These are phyloP conservation scores for Pectinophora gossypiella DNA, from an alignment of 1,140 invertebrate species.

Conservation along the genomic window DNA sequence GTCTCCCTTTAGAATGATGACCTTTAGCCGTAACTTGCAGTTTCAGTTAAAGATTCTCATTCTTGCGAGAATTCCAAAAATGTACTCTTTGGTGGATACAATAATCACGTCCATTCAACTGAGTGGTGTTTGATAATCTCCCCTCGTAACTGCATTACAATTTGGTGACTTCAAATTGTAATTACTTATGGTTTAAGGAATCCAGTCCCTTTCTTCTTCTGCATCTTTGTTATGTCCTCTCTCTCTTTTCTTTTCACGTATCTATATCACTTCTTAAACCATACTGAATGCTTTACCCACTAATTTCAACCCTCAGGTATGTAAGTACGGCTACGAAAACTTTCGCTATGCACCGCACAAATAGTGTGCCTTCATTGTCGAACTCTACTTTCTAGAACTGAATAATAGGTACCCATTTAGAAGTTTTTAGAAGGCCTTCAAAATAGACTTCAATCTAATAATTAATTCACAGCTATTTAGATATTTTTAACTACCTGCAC, in stretches of 20 bases:
- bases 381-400: too few species aligned
- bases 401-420: too few species aligned
- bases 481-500: too few species aligned
- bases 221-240: slow-evolving; percentile 35
- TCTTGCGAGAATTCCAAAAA: slow-evolving; percentile 30
- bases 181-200: slow-evolving; percentile 71
- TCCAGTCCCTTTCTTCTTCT: slow-evolving; percentile 68
- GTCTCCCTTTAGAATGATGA: slow-evolving; percentile 28
- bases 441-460: too few species aligned
- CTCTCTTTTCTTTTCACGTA: slow-evolving; percentile 16
- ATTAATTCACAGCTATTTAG: too few species aligned
- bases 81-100: slow-evolving; percentile 40
- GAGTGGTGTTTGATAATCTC: slow-evolving; percentile 72
- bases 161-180: slow-evolving; percentile 75
- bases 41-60: slow-evolving; percentile 53
- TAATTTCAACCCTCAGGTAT: slow-evolving; percentile 18
- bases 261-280: slow-evolving; percentile 1
- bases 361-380: too few species aligned
- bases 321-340: too few species aligned
- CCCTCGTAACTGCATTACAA: slow-evolving; percentile 76
- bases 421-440: too few species aligned
- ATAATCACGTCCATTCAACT: slow-evolving; percentile 23
- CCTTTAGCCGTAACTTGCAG: slow-evolving; percentile 51
- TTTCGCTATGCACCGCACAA: too few species aligned
- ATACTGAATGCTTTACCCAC: slow-evolving; percentile 22